phyloP scores from a whole-genome alignment of 2,797 vertebrate genomes.

The Scolopax rusticola region DNA sequence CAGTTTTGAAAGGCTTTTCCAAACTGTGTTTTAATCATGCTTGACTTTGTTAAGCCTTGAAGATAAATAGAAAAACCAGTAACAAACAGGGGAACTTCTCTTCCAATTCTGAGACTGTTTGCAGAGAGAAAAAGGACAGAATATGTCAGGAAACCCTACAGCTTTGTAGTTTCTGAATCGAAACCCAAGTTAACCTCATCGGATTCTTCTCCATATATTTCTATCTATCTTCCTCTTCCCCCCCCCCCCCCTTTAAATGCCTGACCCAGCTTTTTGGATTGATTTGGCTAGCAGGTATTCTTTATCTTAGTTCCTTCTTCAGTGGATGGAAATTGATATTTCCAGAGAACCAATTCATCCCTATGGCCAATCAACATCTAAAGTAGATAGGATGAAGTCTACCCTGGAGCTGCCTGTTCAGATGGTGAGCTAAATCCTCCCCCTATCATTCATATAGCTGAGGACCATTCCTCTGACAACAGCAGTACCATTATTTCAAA shows the following conservation, averaged over 20 bases:
- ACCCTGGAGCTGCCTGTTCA: background rate
- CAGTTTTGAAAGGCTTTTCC: conserved; percentile 49
- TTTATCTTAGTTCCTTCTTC: background rate
- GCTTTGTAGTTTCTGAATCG: conserved; percentile 20
- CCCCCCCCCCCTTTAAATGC: rapidly evolving
- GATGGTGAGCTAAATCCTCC: background rate
- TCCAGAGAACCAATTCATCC: background rate
- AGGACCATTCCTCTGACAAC: background rate
- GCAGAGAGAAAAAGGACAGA: background rate
- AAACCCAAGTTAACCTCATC: background rate
- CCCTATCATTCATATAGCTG: background rate
- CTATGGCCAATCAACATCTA: background rate
- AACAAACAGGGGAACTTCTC: conserved; percentile 37
- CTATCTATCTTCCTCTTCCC: background rate
- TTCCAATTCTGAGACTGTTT: conserved; percentile 13
- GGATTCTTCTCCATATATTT: background rate
- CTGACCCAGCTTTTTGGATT: background rate
- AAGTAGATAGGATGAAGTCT: background rate
- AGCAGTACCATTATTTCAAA: background rate
- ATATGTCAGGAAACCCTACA: background rate
- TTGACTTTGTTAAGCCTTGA: conserved; percentile 62
- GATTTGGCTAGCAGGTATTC: background rate
- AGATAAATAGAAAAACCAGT: conserved; percentile 54
- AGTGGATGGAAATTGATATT: background rate
- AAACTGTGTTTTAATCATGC: conserved; percentile 66